These are phyloP conservation scores for Sebastes hubbsi DNA, from an alignment of 2,797 vertebrate genomes.

Conservation along the genomic window DNA sequence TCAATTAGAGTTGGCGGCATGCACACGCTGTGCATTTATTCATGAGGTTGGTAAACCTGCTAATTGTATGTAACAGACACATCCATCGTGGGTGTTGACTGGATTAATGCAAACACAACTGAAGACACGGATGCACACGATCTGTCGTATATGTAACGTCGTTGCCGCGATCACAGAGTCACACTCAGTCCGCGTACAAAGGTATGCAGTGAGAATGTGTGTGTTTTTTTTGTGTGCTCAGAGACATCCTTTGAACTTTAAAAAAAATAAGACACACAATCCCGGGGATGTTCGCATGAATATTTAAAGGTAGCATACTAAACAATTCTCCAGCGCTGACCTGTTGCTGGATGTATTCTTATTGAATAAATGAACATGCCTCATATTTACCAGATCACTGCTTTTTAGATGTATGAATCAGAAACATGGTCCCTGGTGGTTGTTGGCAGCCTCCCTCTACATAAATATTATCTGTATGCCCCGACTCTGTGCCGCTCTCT, in stretches of 20 bases:
- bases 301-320: constrained; percentile 45
- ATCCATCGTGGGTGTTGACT: constrained; percentile 24
- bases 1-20: constrained; percentile 41
- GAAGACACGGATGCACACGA: not conserved
- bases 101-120: constrained; percentile 14
- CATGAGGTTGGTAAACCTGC: constrained; percentile 54
- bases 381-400: constrained; percentile 72
- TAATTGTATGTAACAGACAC: constrained; percentile 47
- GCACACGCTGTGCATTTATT: constrained; percentile 49
- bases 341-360: constrained; percentile 56
- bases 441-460: constrained; percentile 69
- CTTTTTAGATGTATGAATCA: constrained; percentile 77
- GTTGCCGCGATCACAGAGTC: not conserved
- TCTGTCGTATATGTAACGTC: not conserved
- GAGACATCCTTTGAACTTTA: constrained; percentile 33
- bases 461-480: constrained; percentile 80
- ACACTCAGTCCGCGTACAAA: not conserved
- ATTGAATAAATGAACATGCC: constrained; percentile 61
- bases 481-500: constrained; percentile 55
- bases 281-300: constrained; percentile 35
- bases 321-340: constrained; percentile 52
- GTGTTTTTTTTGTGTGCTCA: not conserved
- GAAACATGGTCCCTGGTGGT: constrained; percentile 75
- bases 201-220: not conserved
- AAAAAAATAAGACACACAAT: constrained; percentile 39